phyloP scores from a whole-genome alignment of 2,797 vertebrate species.

The Onychomys arenicola region DNA sequence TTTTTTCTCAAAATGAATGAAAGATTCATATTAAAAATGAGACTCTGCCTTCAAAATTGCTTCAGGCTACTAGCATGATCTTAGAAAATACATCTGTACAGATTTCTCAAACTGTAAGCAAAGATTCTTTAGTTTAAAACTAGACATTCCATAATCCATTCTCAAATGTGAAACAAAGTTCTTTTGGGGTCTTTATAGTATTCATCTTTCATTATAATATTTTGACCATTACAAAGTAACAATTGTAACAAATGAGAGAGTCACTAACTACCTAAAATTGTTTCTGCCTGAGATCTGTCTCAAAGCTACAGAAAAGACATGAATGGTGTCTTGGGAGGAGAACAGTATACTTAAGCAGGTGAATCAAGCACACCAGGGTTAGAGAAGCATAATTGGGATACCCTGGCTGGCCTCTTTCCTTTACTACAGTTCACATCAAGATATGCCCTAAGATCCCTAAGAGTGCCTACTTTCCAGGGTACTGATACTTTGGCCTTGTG shows the following conservation, averaged over 20 bases:
- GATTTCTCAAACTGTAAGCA: background rate
- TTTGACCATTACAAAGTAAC: slow-evolving; percentile 20
- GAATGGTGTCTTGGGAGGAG: background rate
- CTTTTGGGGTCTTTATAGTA: background rate
- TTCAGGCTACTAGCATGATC: slow-evolving; percentile 47
- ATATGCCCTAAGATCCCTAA: background rate
- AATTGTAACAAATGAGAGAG: background rate
- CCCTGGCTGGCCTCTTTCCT: background rate
- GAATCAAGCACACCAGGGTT: background rate
- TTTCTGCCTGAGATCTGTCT: background rate
- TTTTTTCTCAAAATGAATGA: slow-evolving; percentile 66
- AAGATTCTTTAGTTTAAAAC: background rate
- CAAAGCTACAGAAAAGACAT: background rate
- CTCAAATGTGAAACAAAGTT: background rate
- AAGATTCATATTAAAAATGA: slow-evolving; percentile 56
- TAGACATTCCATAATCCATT: background rate
- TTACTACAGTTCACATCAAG: background rate
- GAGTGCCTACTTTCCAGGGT: background rate
- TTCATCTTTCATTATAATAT: background rate
- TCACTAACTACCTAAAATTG: background rate
- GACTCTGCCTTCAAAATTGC: background rate
- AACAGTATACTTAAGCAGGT: too few relatives aligned
- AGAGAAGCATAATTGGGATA: background rate
- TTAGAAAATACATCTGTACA: slow-evolving; percentile 68
- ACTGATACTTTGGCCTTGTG: background rate